Evolutionary conservation across 2,888 invertebrate genomes (phyloP).

Genomic region (Mystacides longicornis): DNA sequence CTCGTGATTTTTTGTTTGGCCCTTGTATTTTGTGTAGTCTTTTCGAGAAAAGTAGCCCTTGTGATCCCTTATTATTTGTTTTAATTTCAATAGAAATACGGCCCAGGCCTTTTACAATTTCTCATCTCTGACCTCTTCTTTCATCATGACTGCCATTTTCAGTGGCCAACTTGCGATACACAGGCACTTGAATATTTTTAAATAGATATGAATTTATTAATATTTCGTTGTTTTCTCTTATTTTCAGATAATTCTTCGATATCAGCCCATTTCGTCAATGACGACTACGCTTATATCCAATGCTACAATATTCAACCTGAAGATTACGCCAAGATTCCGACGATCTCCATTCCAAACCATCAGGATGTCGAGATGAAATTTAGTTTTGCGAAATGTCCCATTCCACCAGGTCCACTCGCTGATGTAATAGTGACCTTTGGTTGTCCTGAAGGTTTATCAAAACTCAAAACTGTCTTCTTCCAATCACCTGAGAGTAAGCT

Average conservation of each 20-base stretch:
- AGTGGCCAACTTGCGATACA: no score
- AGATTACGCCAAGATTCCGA: constrained; percentile 16
- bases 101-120: no score
- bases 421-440: constrained; percentile 43
- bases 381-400: constrained; percentile 48
- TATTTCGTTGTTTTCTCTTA: not conserved
- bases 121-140: no score
- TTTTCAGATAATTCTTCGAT: not conserved
- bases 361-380: constrained; percentile 35
- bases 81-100: no score
- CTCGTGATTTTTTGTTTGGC: no score
- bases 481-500: constrained; percentile 45
- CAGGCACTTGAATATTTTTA: no score
- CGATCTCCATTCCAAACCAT: constrained; percentile 9
- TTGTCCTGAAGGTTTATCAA: constrained; percentile 40
- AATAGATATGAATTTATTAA: no score
- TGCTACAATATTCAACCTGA: constrained; percentile 6
- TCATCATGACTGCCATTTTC: no score
- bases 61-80: no score
- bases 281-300: not conserved
- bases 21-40: no score
- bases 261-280: not conserved
- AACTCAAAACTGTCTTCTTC: constrained; percentile 43
- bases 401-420: constrained; percentile 44
- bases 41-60: no score